Evolutionary conservation across 1,140 invertebrate genomes (phyloP).

Genomic region (Pectinophora gossypiella): DNA sequence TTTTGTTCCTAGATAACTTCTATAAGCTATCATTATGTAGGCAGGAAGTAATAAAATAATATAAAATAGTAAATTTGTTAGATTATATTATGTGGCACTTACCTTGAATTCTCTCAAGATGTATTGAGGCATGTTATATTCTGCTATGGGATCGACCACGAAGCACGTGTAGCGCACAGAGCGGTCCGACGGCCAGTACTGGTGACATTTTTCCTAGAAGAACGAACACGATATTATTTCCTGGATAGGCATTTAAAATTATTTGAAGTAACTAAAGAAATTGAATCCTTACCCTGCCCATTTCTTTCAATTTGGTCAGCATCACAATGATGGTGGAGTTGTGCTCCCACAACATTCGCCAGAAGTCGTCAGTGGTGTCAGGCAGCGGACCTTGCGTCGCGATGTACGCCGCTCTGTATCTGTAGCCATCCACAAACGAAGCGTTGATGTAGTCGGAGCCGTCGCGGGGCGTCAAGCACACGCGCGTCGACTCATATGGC

Average conservation of each 20-base stretch:
- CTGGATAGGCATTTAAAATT: not conserved
- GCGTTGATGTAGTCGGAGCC: slow-evolving; percentile 99
- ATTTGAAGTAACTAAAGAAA: not conserved
- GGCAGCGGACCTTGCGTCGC: slow-evolving; percentile 97
- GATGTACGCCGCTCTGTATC: slow-evolving; percentile 95
- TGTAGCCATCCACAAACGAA: slow-evolving; percentile 97
- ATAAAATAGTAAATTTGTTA: no score
- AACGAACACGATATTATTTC: not conserved
- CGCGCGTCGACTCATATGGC: slow-evolving; percentile 96
- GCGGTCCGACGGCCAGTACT: slow-evolving; percentile 99
- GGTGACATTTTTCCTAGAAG: slow-evolving; percentile 95
- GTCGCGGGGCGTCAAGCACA: slow-evolving; percentile 95
- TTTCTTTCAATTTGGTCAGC: slow-evolving; percentile 98
- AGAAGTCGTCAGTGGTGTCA: slow-evolving; percentile 98
- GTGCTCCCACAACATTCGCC: slow-evolving; percentile 99
- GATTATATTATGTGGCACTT: no score
- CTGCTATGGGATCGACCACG: slow-evolving; percentile 98
- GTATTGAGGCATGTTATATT: slow-evolving; percentile 99
- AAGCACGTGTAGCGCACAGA: slow-evolving; percentile 97
- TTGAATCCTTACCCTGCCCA: slow-evolving; percentile 87
- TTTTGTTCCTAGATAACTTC: no score
- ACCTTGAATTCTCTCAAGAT: slow-evolving; percentile 98
- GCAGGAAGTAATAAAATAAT: no score
- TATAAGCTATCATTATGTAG: no score
- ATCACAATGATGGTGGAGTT: slow-evolving; percentile 99